These are phyloP conservation scores for Papilio aristodemus DNA, from an alignment of 1,140 invertebrate species.

Conservation along the genomic window DNA sequence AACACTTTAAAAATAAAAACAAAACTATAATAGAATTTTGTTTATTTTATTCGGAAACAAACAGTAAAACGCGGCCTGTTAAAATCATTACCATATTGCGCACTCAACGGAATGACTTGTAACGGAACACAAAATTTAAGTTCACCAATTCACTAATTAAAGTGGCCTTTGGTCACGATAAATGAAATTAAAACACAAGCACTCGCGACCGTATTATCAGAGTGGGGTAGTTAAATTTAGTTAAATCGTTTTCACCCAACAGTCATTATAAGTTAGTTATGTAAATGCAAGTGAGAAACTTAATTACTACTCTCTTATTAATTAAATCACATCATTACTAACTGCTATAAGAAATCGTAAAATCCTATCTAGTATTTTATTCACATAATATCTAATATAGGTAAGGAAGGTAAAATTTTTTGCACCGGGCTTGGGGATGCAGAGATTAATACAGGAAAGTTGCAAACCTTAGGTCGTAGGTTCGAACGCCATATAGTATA, in stretches of 20 bases:
- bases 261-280: neutral
- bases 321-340: neutral
- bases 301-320: neutral
- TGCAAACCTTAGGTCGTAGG: too few relatives aligned
- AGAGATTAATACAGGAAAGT: too few relatives aligned
- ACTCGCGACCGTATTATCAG: neutral
- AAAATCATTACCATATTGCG: constrained; percentile 28
- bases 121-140: constrained; percentile 26
- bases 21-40: constrained; percentile 2
- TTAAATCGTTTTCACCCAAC: neutral
- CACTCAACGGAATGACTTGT: constrained; percentile 33
- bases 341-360: too few relatives aligned
- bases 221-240: neutral
- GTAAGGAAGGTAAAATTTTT: too few relatives aligned
- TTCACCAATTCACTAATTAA: constrained; percentile 13
- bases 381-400: too few relatives aligned
- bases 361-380: too few relatives aligned
- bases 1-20: neutral
- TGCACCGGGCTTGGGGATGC: too few relatives aligned
- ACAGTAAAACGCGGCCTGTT: constrained; percentile 15
- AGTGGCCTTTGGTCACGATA: constrained; percentile 7
- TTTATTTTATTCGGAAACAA: constrained; percentile 4
- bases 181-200: neutral
- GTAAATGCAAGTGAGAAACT: neutral
- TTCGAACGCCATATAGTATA: too few relatives aligned